A percentile compares a stretch with the other conserved stretches of the same genome.
These are phyloP conservation scores for Corydoras sp. DNA, from an alignment of 2,113 vertebrate genomes.

Conservation along the genomic window DNA sequence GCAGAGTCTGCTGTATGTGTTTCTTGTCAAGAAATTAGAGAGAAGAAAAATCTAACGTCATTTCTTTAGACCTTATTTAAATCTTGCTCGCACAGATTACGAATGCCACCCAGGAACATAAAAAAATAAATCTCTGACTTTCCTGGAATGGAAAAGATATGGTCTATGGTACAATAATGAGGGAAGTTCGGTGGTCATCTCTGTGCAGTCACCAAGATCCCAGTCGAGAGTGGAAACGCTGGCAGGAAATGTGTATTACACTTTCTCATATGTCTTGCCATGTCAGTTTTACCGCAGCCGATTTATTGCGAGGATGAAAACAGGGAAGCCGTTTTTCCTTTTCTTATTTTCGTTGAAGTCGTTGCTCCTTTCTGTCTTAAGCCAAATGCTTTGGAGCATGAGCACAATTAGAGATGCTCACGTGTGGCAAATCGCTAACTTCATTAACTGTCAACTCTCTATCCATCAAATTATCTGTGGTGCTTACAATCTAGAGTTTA, in stretches of 20 bases:
- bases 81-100: conserved; percentile 3
- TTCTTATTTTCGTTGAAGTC: not conserved
- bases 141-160: not conserved
- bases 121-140: not conserved
- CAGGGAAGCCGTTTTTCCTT: conserved; percentile 36
- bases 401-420: conserved; percentile 38
- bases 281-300: conserved; percentile 33
- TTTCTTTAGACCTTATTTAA: not conserved
- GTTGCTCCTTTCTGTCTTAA: conserved; percentile 28
- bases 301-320: conserved; percentile 42
- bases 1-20: no score
- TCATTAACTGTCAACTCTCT: conserved; percentile 37
- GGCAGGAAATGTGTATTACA: conserved; percentile 21
- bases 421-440: conserved; percentile 6
- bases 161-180: conserved; percentile 11
- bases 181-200: conserved; percentile 31
- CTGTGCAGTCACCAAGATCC: conserved; percentile 21
- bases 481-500: conserved; percentile 28
- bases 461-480: conserved; percentile 29
- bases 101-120: not conserved
- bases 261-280: conserved; percentile 34
- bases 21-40: not conserved
- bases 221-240: conserved; percentile 22
- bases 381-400: conserved; percentile 30
- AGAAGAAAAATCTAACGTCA: not conserved